Conservation (phyloP, 2,113 vertebrate species). For the Bambusicola thoracicus region DNA sequence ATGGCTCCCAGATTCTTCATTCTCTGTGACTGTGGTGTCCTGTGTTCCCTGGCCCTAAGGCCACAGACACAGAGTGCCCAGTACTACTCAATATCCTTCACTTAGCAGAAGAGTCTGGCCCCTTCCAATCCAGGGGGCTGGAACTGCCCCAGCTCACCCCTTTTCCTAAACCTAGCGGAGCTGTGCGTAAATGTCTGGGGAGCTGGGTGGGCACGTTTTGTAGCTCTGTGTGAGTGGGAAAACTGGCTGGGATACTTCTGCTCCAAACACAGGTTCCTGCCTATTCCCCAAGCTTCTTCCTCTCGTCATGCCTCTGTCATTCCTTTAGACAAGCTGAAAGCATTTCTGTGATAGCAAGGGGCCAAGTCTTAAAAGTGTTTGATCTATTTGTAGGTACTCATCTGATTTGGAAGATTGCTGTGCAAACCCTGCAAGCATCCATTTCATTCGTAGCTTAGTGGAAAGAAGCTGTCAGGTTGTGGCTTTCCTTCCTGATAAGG, state of each 20-base stretch:
- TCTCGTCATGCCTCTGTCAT: background rate
- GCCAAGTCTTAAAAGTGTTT: background rate
- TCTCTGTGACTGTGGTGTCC: background rate
- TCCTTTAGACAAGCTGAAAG: background rate
- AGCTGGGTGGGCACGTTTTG: background rate
- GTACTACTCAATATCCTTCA: background rate
- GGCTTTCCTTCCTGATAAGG: background rate
- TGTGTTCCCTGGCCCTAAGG: rapidly evolving
- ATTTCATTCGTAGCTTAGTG: background rate
- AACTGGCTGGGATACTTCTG: background rate
- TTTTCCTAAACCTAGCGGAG: background rate
- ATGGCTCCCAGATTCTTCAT: background rate
- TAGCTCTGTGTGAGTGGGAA: background rate
- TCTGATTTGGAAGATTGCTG: background rate
- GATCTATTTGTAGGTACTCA: background rate
- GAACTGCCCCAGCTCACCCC: background rate
- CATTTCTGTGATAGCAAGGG: background rate
- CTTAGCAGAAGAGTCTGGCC: background rate
- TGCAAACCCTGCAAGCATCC: background rate
- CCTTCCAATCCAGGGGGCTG: background rate
- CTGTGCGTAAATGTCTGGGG: rapidly evolving
- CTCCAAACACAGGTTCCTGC: background rate
- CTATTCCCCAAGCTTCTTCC: background rate
- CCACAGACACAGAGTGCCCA: background rate
- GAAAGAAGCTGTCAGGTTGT: background rate